Conservation (phyloP, 2,797 vertebrate species). For the Buceros bicornis region DNA sequence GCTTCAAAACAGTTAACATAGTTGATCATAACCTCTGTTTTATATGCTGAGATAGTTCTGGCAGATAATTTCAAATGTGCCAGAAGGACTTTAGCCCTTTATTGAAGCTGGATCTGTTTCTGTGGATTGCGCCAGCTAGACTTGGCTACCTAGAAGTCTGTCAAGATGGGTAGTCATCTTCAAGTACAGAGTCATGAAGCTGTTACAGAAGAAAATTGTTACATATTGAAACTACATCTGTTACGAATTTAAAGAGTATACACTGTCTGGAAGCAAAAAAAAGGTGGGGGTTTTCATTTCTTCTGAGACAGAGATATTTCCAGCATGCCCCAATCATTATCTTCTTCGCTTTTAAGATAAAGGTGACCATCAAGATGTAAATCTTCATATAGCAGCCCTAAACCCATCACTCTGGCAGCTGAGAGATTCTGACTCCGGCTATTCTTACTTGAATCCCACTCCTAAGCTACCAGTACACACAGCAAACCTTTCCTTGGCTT, state of each 20-base stretch:
- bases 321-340: not conserved
- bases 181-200: not conserved
- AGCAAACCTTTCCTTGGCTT: not conserved
- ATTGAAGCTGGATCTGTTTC: not conserved
- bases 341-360: not conserved
- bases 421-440: not conserved
- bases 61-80: not conserved
- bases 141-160: not conserved
- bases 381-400: not conserved
- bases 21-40: not conserved
- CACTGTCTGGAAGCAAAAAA: not conserved
- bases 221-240: not conserved
- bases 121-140: not conserved
- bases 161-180: not conserved
- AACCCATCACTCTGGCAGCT: not conserved
- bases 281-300: fast-evolving
- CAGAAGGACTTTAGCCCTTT: not conserved
- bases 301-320: not conserved
- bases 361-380: not conserved
- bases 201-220: not conserved
- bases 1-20: not conserved
- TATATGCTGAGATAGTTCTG: not conserved
- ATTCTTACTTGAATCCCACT: constrained; percentile 4
- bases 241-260: not conserved
- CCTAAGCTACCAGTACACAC: not conserved